Evolutionary conservation across 92 coral and sea anemone genomes (phyloP), one percentile per base, ranked within the genome.

Genomic region (Pocillopora grandis): DNA sequence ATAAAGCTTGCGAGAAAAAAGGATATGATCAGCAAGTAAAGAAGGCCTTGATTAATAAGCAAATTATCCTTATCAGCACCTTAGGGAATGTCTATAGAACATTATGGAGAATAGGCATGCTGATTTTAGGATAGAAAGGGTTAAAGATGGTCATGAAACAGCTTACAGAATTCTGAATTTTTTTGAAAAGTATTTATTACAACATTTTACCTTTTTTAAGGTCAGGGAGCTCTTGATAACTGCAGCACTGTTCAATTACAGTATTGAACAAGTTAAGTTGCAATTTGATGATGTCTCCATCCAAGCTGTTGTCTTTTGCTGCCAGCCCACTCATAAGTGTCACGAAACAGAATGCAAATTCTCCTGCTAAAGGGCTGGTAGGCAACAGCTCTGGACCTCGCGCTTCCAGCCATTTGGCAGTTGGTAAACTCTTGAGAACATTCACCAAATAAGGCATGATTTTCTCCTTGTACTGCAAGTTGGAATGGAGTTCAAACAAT

Each of bases 401-500:
- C 4, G 94, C 83, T 21, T 97, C 98, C 58, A 92, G 79, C 96
- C 95, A 94, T 80, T 89, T 97, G 0, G 93, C 97, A 27, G 84
- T 66, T 21, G 98, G 98, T 31, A 97, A 84, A 52, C 93, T 91
- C 36, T 89, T 87, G 7, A 97, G 92, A 31, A 97, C 92, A 78
- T 91, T 93, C 35, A 95, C 60, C 83, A 97, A 91, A 76, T 94
- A 94, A 1, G 99, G 99, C 90, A 94, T 90, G 10, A 97, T 93
- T 80, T 92, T 97, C 20, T 92, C 90, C 77, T 84, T 88, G 87
- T 92, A 93, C 66, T 97, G 98, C 42, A 97, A 89, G 65, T 88
- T 82, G 19, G 99, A 97, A 60, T 90, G 93, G 57, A 94, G 90
- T 31, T 92, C 92, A 71, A 92, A 97, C 20, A 92, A 57, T 10